Base-by-base conservation (phyloP, 2,113 vertebrate species). In the Noturus placidus region DNA sequence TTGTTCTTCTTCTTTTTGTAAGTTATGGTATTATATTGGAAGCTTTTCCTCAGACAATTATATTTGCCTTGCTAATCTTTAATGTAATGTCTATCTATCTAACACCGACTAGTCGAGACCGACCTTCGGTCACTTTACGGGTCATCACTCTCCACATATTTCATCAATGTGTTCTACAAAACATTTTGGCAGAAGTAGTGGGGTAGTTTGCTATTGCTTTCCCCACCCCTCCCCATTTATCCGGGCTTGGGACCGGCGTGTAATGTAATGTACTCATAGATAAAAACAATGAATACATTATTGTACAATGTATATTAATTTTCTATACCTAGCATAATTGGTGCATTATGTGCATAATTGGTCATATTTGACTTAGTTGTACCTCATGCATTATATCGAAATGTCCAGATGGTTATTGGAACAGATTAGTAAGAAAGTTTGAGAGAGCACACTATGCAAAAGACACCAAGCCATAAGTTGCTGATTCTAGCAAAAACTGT, bases 401-500 rank as follows among this genome's bases (percentile, higher is more conserved):
- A 38, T n/a, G 30, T 59, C 56, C 15, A 84, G 35, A 76, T 59
- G 4, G 3, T 30, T 63, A 5, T 82, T 1, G 2, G 13, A 38
- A 22, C 20, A 57, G 27, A 13, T 85, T 54, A 38, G 14, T n/a
- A 5, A 67, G 38, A 65, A 76, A 19, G 50, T 20, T 86, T 50
- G 1, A 33, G 1, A 80, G 5, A 78, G 20, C 54, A 7, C 54
- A 70, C 65, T 85, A 82, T 88, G 77, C 83, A 85, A 82, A 57
- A 61, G 7, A 74, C 79, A 35, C 61, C 67, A 88, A 88, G 83
- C 30, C 61, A 65, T 78, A 30, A 52, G 56, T 20, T 78, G 35
- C 33, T 76, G 11, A 30, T 74, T 85, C 63, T 65, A 52, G 38
- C 59, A 67, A 83, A 46, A 57, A 15, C 50, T 46, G 42, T 6